Conservation (phyloP, 92 coral and sea anemone species). For the Palythoa caribaeorum region DNA sequence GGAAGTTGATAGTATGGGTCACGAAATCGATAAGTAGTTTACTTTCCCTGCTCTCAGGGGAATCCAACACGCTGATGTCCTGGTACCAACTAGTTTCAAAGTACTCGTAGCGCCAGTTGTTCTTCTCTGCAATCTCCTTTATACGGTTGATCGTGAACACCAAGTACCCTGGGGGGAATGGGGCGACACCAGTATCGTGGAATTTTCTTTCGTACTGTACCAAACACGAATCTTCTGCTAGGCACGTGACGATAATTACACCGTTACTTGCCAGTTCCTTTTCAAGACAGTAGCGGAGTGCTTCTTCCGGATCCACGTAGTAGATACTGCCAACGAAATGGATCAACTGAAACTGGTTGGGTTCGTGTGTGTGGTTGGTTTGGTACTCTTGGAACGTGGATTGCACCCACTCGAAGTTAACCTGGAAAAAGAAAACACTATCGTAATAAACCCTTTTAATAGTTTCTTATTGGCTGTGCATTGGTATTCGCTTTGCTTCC, state of each 20-base stretch:
- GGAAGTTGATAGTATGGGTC: slow-evolving; percentile 20
- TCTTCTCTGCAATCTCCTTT: slow-evolving; percentile 21
- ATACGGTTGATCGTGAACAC: slow-evolving; percentile 28
- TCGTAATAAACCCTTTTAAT: not conserved
- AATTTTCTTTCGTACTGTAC: slow-evolving; percentile 23
- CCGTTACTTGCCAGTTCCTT: slow-evolving; percentile 34
- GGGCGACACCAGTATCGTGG: slow-evolving; percentile 40
- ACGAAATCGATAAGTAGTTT: slow-evolving; percentile 17
- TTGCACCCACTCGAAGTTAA: slow-evolving; percentile 37
- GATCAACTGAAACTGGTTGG: slow-evolving; percentile 28
- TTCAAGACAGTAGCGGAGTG: slow-evolving; percentile 39
- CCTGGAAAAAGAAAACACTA: not conserved
- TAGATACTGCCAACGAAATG: slow-evolving; percentile 44
- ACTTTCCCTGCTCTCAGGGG: slow-evolving; percentile 17
- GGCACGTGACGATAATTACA: slow-evolving; percentile 12
- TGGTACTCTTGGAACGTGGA: slow-evolving; percentile 38
- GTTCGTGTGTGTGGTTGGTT: not conserved
- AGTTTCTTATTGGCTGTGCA: not conserved
- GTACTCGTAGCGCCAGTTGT: slow-evolving; percentile 34
- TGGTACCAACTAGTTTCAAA: slow-evolving; percentile 19
- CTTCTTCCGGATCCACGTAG: slow-evolving; percentile 37
- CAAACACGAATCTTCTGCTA: slow-evolving; percentile 25
- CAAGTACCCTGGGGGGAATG: slow-evolving; percentile 40
- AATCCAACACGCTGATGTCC: slow-evolving; percentile 2
- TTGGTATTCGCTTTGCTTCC: too few species aligned